These are phyloP conservation scores for Pteronura brasiliensis DNA, from an alignment of 2,113 vertebrate genomes.

Conservation along the genomic window DNA sequence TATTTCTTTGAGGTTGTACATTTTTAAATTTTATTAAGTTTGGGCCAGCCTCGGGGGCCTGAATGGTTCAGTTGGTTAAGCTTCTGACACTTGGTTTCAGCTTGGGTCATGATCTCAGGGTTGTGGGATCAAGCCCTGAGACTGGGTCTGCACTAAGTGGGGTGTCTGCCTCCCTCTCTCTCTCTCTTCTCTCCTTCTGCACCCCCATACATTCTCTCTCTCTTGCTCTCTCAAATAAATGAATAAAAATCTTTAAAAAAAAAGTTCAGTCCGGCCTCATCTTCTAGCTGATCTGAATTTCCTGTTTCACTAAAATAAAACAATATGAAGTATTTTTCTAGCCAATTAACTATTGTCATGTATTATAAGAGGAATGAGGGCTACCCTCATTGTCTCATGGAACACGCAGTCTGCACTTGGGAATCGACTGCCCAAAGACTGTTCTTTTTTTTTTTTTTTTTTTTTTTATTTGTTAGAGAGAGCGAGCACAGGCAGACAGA, in stretches of 20 bases:
- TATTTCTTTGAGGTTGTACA: neutral
- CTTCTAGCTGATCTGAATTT: neutral
- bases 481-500: too few species aligned
- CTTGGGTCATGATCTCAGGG: neutral
- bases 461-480: too few species aligned
- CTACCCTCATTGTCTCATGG: neutral
- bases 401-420: neutral
- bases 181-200: too few species aligned
- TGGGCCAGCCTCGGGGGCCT: neutral
- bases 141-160: too few species aligned
- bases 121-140: neutral
- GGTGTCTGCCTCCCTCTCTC: too few species aligned
- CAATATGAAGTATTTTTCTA: neutral
- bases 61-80: neutral
- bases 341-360: neutral
- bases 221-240: neutral
- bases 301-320: constrained; percentile 19
- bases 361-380: neutral
- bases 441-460: neutral
- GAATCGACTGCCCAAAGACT: neutral
- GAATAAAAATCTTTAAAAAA: neutral
- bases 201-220: too few species aligned
- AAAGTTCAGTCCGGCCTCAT: neutral
- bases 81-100: neutral
- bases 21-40: neutral